Base-by-base conservation (phyloP, 2,888 invertebrate genomes). In the Dermolepida albohirtum region DNA sequence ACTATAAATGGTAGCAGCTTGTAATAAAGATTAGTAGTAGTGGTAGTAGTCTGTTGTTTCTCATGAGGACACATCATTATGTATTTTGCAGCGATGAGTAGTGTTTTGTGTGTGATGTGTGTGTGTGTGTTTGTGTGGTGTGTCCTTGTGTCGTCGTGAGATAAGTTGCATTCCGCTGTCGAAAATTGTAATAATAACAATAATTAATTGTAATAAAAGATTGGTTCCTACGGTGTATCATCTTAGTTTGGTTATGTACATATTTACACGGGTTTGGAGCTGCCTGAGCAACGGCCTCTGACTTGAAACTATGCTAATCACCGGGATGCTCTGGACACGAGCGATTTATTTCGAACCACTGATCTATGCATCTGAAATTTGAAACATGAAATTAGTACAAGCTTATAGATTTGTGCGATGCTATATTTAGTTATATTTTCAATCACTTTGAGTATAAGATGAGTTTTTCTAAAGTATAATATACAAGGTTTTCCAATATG, bases 281-380 rank as follows among this genome's bases (percentile, higher is more conserved):
- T 50, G 59, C 51, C 66, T 43, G 43, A 22, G 22, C n/a, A 17
- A 49, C 17, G 57, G 52, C 65, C 63, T 43, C 57, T 68, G 22
- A 64, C 43, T 66, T 66, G 50, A 62, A 70, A 69, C 68, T 66
- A 72, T 71, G 85, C 88, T 90, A 96, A 88, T 97, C 97, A 79
- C 95, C 94, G 77, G 98, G 98, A 87, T 98, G 98, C 86, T 98
- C 98, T 64, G 98, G 98, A 87, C 98, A 98, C 81, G 96, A 96
- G 85, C 98, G 92, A 88, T 98, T 98, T 84, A 97, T 94, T 86
- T 97, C 95, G 87, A 98, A 98, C 98, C 98, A 98, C 86, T 94
- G 92, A 88, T 98, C 98, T 87, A 98, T 98, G 88, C 98, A 98
- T 85, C 97, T 98, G 88, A 55, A 92, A 79, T 22, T 22, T 1